Conservation (phyloP, 2,888 invertebrate species). For the Diachrysia chrysitis region DNA sequence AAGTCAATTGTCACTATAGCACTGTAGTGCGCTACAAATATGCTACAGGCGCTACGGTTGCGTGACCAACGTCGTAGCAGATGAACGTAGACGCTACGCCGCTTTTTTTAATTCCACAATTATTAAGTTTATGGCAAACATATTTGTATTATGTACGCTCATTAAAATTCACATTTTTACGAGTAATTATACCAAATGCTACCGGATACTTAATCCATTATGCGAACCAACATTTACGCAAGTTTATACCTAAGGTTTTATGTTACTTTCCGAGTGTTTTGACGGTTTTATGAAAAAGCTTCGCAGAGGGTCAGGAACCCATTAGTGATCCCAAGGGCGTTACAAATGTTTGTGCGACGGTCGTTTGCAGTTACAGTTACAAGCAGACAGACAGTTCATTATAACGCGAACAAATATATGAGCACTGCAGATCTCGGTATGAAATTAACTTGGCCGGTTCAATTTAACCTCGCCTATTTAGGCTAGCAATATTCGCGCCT, state of each 20-base stretch:
- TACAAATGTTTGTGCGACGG: conserved; percentile 35
- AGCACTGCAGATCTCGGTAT: conserved; percentile 22
- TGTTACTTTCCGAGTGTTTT: conserved; percentile 31
- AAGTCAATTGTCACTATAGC: not conserved
- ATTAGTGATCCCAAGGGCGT: conserved; percentile 48
- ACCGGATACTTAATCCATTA: conserved; percentile 30
- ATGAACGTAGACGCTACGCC: not conserved
- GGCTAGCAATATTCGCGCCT: conserved; percentile 16
- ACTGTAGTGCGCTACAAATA: not conserved
- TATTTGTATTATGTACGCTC: not conserved
- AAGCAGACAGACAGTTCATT: conserved; percentile 37
- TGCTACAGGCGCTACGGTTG: not conserved
- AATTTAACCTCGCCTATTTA: conserved; percentile 26
- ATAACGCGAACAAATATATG: conserved; percentile 38
- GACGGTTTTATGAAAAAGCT: conserved; percentile 50
- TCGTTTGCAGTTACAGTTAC: conserved; percentile 28
- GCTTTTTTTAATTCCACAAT: not conserved
- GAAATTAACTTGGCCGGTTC: conserved; percentile 28
- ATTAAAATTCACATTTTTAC: not conserved
- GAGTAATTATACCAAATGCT: conserved; percentile 16
- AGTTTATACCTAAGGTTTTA: conserved; percentile 42
- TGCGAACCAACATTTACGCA: conserved; percentile 17
- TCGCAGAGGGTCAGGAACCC: conserved; percentile 44
- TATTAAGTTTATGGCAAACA: not conserved
- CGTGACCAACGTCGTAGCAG: not conserved